These are phyloP conservation scores for Dryomyza anilis DNA, from an alignment of 2,888 invertebrate genomes.

Conservation along the genomic window DNA sequence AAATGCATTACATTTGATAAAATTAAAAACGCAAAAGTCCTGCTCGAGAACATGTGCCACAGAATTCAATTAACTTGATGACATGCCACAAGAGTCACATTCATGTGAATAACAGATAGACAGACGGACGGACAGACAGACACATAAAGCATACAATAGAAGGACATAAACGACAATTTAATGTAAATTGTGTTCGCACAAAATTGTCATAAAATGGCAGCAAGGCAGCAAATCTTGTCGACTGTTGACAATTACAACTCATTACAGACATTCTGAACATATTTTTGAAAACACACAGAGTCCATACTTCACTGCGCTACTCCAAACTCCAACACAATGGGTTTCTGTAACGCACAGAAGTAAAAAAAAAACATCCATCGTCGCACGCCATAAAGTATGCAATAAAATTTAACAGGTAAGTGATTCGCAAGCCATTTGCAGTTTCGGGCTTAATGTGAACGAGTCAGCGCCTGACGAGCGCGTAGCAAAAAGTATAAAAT, in stretches of 20 bases:
- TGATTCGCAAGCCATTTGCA: conserved; percentile 55
- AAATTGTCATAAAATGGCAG: not conserved
- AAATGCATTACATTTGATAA: too few species aligned
- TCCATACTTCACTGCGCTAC: too few species aligned
- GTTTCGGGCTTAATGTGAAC: conserved; percentile 31
- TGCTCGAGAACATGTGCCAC: too few species aligned
- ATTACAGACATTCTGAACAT: not conserved
- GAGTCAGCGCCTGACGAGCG: not conserved
- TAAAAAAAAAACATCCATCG: not conserved
- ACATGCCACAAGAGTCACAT: too few species aligned
- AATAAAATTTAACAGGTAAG: conserved; percentile 54
- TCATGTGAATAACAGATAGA: too few species aligned
- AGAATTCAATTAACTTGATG: too few species aligned
- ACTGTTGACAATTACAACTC: not conserved
- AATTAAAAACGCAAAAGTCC: too few species aligned
- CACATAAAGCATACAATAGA: too few species aligned
- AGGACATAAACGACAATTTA: not conserved
- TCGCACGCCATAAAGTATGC: conserved; percentile 18
- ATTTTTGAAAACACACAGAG: not conserved
- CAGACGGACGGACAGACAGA: too few species aligned
- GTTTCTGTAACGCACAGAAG: not conserved
- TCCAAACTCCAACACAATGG: too few species aligned
- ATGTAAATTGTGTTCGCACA: not conserved
- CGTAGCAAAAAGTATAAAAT: not conserved
- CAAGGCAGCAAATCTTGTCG: not conserved